phyloP scores from a whole-genome alignment of 2,113 vertebrate species.

The Shinisaurus crocodilurus region DNA sequence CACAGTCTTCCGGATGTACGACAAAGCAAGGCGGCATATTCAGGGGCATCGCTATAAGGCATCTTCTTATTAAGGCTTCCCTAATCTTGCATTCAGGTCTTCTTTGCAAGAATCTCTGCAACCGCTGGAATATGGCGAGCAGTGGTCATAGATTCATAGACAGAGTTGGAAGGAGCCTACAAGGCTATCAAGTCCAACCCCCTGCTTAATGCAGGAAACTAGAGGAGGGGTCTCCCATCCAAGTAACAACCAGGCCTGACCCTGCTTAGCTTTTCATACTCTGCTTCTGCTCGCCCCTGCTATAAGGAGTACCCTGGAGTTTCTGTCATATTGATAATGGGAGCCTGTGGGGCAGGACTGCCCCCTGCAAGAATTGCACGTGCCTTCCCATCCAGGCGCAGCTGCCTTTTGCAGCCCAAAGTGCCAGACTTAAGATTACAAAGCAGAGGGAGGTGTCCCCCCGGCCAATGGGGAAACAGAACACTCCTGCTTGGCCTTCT shows the following conservation, averaged over 20 bases:
- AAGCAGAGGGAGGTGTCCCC: no score
- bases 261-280: background rate
- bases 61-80: background rate
- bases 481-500: background rate
- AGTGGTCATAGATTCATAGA: no score
- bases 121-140: background rate
- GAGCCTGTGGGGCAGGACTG: background rate
- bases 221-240: no score
- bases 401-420: background rate
- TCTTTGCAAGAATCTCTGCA: background rate
- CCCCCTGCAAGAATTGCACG: background rate
- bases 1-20: background rate
- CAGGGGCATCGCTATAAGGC: no score
- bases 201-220: no score
- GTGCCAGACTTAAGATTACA: background rate
- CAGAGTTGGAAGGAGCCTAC: no score
- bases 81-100: background rate
- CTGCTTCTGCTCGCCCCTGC: no score
- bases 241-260: no score
- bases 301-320: background rate
- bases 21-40: no score
- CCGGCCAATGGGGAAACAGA: background rate
- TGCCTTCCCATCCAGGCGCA: background rate
- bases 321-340: background rate
- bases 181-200: no score